Evolutionary conservation across 2,797 vertebrate genomes (phyloP).

Genomic region (Chiloscyllium punctatum): DNA sequence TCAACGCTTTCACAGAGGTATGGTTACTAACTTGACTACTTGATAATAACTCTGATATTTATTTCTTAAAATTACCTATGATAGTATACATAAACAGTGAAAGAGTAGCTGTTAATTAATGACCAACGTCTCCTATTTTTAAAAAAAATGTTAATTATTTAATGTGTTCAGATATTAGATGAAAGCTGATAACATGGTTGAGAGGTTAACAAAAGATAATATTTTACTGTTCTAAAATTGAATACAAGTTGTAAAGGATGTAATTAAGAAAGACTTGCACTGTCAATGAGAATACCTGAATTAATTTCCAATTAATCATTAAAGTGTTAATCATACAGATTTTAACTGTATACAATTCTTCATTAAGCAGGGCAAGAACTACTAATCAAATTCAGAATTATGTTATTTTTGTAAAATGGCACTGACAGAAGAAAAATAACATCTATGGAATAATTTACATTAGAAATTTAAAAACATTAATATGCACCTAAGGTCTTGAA

Average conservation of each 20-base stretch:
- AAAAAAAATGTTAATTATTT: not conserved
- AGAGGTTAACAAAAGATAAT: not conserved
- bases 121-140: not conserved
- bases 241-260: not conserved
- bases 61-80: not conserved
- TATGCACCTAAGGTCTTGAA: not conserved
- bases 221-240: slow-evolving; percentile 15
- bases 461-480: not conserved
- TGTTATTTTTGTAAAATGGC: not conserved
- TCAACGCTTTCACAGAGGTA: not conserved
- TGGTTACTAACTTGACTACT: not conserved
- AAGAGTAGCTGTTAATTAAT: slow-evolving; percentile 14
- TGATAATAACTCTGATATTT: not conserved
- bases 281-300: not conserved
- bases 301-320: slow-evolving; percentile 29
- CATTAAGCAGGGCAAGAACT: not conserved
- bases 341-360: too few species aligned
- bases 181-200: slow-evolving; percentile 30
- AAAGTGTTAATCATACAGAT: not conserved
- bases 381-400: not conserved
- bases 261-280: not conserved
- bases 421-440: not conserved
- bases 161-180: not conserved
- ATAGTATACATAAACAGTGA: not conserved
- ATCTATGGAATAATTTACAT: not conserved